Conservation (phyloP, 1,140 invertebrate species). For the Listronotus oregonensis region DNA sequence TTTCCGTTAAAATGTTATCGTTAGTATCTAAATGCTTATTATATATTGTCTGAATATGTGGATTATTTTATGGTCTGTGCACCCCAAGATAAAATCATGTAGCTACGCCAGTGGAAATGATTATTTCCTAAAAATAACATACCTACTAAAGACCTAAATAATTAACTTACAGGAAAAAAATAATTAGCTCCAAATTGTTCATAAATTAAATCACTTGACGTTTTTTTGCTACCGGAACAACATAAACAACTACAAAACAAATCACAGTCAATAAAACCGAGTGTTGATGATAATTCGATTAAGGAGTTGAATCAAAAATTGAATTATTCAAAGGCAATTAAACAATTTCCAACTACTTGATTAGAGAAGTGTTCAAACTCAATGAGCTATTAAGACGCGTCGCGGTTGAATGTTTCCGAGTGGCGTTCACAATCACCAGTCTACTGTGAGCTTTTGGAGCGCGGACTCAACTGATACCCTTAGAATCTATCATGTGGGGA, state of each 20-base stretch:
- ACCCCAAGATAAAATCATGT: too few relatives aligned
- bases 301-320: constrained; percentile 29
- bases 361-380: constrained; percentile 43
- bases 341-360: constrained; percentile 46
- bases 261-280: constrained; percentile 24
- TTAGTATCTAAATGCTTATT: too few relatives aligned
- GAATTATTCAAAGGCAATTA: constrained; percentile 50
- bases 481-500: constrained; percentile 40
- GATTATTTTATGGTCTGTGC: too few relatives aligned
- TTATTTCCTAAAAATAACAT: too few relatives aligned
- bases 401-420: constrained; percentile 25
- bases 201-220: not conserved
- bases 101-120: too few relatives aligned
- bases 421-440: constrained; percentile 23
- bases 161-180: constrained; percentile 5
- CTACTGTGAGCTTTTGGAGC: constrained; percentile 21
- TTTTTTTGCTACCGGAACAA: constrained; percentile 6
- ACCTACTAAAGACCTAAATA: too few relatives aligned
- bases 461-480: constrained; percentile 31
- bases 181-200: constrained; percentile 9
- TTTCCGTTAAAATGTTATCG: too few relatives aligned
- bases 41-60: too few relatives aligned
- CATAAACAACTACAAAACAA: constrained; percentile 8
- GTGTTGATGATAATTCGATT: constrained; percentile 23
- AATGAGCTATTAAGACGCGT: constrained; percentile 39